phyloP scores from a whole-genome alignment of 2,797 vertebrate species.

The Cheirogaleus major region DNA sequence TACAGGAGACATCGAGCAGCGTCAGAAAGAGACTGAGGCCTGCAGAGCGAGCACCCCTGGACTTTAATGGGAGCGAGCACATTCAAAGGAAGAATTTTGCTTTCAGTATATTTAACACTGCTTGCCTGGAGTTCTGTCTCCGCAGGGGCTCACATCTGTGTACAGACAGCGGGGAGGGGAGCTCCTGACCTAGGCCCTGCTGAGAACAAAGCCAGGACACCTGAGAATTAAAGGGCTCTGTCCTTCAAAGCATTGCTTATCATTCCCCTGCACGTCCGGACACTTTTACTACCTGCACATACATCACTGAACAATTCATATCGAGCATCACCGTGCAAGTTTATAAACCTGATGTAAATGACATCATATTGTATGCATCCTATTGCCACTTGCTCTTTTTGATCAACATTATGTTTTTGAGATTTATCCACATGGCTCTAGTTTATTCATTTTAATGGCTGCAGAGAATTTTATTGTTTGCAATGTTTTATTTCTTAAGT shows the following conservation, averaged over 20 bases:
- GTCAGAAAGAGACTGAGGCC: constrained; percentile 15
- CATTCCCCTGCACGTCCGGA: background rate
- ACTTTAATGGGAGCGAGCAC: constrained; percentile 69
- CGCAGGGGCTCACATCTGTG: constrained; percentile 45
- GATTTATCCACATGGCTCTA: background rate
- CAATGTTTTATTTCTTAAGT: constrained; percentile 25
- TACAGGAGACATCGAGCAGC: background rate
- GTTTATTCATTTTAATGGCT: constrained; percentile 34
- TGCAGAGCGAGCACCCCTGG: constrained; percentile 67
- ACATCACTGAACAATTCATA: background rate
- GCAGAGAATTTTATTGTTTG: background rate
- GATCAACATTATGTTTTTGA: background rate
- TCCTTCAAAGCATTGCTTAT: constrained; percentile 50
- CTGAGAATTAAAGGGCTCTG: constrained; percentile 42
- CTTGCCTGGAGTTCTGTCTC: constrained; percentile 60
- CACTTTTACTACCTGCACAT: background rate
- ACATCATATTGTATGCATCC: background rate
- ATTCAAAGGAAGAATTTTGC: constrained; percentile 78
- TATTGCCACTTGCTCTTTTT: background rate
- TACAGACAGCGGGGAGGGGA: constrained; percentile 36
- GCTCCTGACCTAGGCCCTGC: constrained; percentile 57
- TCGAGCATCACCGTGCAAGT: background rate
- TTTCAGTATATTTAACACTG: constrained; percentile 69
- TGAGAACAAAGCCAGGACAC: constrained; percentile 72
- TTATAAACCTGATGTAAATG: background rate